These are phyloP conservation scores for Meiosimyza decipiens DNA, from an alignment of 2,888 invertebrate species.

Conservation along the genomic window DNA sequence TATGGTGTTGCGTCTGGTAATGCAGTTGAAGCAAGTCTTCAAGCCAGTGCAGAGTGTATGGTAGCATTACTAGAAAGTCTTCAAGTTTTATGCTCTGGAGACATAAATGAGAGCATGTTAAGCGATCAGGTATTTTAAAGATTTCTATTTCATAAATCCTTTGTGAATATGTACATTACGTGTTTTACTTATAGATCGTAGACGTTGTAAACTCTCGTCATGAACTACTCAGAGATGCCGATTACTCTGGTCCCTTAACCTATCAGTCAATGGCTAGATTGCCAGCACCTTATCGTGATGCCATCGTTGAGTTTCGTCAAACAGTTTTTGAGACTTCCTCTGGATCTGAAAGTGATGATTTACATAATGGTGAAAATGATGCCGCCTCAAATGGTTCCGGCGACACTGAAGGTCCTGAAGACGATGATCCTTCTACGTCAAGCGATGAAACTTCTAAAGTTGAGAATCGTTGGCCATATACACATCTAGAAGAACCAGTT, in stretches of 20 bases:
- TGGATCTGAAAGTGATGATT: slow-evolving; percentile 74
- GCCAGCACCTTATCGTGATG: slow-evolving; percentile 84
- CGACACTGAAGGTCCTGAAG: slow-evolving; percentile 79
- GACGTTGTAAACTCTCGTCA: slow-evolving; percentile 76
- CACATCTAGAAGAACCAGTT: slow-evolving; percentile 65
- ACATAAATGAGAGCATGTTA: slow-evolving; percentile 72
- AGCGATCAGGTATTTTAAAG: slow-evolving; percentile 57
- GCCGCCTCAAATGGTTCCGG: slow-evolving; percentile 82
- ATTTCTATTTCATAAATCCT: not conserved
- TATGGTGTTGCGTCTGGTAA: slow-evolving; percentile 74
- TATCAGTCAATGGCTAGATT: slow-evolving; percentile 86
- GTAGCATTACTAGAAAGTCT: slow-evolving; percentile 85
- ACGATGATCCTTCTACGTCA: slow-evolving; percentile 70
- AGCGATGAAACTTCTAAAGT: slow-evolving; percentile 65
- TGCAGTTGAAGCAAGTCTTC: slow-evolving; percentile 79
- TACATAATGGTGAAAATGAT: slow-evolving; percentile 74
- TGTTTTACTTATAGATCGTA: slow-evolving; percentile 62
- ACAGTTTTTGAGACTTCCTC: slow-evolving; percentile 73
- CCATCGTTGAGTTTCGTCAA: slow-evolving; percentile 75
- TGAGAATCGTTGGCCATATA: slow-evolving; percentile 67
- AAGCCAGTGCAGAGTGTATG: slow-evolving; percentile 84
- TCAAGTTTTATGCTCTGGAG: slow-evolving; percentile 84
- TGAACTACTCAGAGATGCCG: slow-evolving; percentile 76
- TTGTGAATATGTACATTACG: not conserved
- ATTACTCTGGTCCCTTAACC: slow-evolving; percentile 86